Percentiles rank a stretch among this genome's conserved stretches.
phyloP scores from a whole-genome alignment of 2,888 invertebrate genomes.

The Pseudolycoriella hygida region DNA sequence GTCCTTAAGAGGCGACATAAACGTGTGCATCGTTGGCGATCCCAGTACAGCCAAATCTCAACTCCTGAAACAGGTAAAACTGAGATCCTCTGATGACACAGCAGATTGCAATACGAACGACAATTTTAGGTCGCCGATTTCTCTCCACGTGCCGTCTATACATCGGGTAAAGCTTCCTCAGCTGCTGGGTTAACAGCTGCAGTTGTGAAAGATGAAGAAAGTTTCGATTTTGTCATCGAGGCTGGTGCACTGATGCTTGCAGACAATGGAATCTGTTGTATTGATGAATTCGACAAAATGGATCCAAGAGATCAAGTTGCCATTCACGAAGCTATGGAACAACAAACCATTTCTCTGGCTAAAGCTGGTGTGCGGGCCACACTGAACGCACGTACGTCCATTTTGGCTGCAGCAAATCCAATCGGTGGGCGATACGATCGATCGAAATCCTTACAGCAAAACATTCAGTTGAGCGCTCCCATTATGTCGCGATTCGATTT shows the following conservation, averaged over 20 bases:
- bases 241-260: conserved; percentile 99
- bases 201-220: conserved; percentile 92
- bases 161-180: conserved; percentile 94
- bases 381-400: conserved; percentile 91
- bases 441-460: conserved; percentile 83
- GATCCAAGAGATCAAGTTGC: conserved; percentile 94
- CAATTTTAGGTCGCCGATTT: conserved; percentile 51
- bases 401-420: conserved; percentile 96
- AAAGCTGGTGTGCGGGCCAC: conserved; percentile 97
- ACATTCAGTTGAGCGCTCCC: conserved; percentile 82
- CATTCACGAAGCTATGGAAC: conserved; percentile 99
- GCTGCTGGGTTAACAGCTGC: conserved; percentile 98
- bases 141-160: conserved; percentile 91
- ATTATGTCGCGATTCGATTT: conserved; percentile 99
- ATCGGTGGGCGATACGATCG: conserved; percentile 94
- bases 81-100: neutral
- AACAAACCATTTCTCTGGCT: conserved; percentile 96
- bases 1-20: conserved; percentile 86
- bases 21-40: conserved; percentile 96
- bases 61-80: conserved; percentile 66
- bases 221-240: conserved; percentile 97
- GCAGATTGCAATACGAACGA: neutral
- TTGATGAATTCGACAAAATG: conserved; percentile 99
- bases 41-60: conserved; percentile 98
- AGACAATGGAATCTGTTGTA: conserved; percentile 96